These are phyloP conservation scores for Halyomorpha halys DNA, from an alignment of 1,140 invertebrate species.

Conservation along the genomic window DNA sequence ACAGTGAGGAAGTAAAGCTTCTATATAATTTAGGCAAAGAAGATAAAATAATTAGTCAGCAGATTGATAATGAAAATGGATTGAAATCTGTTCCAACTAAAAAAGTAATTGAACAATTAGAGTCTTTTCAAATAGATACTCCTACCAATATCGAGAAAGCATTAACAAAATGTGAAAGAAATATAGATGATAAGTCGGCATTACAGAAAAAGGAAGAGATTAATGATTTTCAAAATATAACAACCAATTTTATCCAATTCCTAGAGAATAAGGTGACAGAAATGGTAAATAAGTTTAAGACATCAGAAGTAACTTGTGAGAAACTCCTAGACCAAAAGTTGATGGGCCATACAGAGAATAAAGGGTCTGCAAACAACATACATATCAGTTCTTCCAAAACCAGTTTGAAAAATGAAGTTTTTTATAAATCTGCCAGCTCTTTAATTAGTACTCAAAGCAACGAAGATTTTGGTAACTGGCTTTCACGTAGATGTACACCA, in stretches of 20 bases:
- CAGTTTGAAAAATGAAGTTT: neutral
- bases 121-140: neutral
- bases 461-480: neutral
- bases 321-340: neutral
- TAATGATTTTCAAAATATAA: slow-evolving; percentile 10
- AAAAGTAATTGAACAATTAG: no score
- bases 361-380: neutral
- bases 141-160: neutral
- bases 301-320: neutral
- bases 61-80: no score
- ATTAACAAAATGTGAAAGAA: neutral
- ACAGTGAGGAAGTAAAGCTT: slow-evolving; percentile 21
- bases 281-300: slow-evolving; percentile 18
- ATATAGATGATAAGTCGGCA: neutral
- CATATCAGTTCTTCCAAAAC: neutral
- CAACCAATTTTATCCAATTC: slow-evolving; percentile 2
- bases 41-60: neutral
- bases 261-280: slow-evolving; percentile 19
- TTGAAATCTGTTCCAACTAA: no score
- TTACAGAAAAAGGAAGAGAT: neutral
- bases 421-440: slow-evolving; percentile 7
- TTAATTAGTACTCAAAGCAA: neutral
- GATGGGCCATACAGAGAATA: neutral
- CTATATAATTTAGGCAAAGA: slow-evolving; percentile 3
- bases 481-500: neutral